These are phyloP conservation scores for Phanerotoma sp. DNA, from an alignment of 2,888 invertebrate species.

Conservation along the genomic window DNA sequence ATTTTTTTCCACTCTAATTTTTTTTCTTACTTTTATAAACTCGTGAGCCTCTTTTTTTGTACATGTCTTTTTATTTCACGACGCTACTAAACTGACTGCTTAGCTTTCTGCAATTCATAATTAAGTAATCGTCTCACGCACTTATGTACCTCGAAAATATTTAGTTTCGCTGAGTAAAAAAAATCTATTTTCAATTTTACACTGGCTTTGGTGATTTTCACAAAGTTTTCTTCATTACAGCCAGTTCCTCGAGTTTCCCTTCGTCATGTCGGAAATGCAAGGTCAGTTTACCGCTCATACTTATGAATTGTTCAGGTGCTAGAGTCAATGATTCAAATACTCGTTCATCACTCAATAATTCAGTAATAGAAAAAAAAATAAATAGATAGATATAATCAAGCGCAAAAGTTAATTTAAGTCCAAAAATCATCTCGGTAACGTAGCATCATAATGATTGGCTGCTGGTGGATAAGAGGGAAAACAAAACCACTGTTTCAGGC, in stretches of 20 bases:
- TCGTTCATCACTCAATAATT: not conserved
- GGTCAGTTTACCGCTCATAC: constrained; percentile 39
- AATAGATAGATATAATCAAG: not conserved
- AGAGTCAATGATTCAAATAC: not conserved
- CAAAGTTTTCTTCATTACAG: constrained; percentile 27
- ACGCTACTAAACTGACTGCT: not conserved
- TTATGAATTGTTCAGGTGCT: not conserved
- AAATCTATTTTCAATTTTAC: not conserved
- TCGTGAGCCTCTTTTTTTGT: no score
- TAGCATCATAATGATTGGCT: no score
- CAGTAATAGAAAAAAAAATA: not conserved
- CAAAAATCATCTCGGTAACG: no score
- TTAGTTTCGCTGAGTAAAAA: not conserved
- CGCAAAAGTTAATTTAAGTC: no score
- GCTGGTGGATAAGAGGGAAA: constrained; percentile 1
- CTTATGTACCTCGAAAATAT: not conserved
- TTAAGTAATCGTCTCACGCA: not conserved
- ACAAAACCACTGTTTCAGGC: constrained; percentile 5
- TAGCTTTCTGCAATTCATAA: not conserved
- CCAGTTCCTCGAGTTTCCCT: constrained; percentile 28
- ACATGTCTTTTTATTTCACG: no score
- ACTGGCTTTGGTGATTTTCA: not conserved
- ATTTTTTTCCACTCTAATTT: constrained; percentile 8
- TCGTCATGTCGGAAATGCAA: constrained; percentile 52
- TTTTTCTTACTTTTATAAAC: constrained; percentile 1